Percentiles rank a stretch among this genome's conserved stretches.
These are phyloP conservation scores for Nemoura dubitans DNA, from an alignment of 2,888 invertebrate genomes.

Conservation along the genomic window DNA sequence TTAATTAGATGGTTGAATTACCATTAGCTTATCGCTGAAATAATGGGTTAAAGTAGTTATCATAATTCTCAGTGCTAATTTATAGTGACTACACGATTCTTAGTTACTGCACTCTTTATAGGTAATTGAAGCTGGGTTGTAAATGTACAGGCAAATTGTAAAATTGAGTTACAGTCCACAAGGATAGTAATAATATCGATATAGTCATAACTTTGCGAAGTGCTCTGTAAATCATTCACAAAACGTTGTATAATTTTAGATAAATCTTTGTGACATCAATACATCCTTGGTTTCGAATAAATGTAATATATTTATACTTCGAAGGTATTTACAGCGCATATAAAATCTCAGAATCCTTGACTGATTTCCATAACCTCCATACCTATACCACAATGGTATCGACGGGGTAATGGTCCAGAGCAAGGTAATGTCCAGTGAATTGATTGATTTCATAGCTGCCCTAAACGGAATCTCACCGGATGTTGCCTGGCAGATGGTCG, in stretches of 20 bases:
- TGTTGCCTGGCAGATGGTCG: slow-evolving; percentile 41
- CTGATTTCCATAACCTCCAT: background rate
- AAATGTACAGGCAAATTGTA: background rate
- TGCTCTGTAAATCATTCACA: background rate
- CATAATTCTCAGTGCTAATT: background rate
- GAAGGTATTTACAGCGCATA: background rate
- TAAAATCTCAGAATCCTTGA: background rate
- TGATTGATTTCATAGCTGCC: background rate
- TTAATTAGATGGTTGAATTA: background rate
- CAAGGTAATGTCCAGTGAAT: background rate
- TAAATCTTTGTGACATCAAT: background rate
- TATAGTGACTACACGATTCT: background rate
- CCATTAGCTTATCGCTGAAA: background rate
- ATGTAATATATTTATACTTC: background rate
- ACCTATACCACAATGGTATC: background rate
- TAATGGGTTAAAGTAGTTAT: background rate
- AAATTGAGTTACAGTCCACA: too few relatives aligned
- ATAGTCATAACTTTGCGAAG: background rate
- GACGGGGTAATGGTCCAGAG: too few relatives aligned
- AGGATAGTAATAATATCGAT: background rate
- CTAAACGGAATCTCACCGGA: slow-evolving; percentile 32
- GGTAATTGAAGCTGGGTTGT: background rate
- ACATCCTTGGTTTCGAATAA: background rate
- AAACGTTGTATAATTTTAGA: background rate
- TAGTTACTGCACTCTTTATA: background rate